phyloP scores from a whole-genome alignment of 2,113 vertebrate genomes.

The Zonotrichia leucophrys region DNA sequence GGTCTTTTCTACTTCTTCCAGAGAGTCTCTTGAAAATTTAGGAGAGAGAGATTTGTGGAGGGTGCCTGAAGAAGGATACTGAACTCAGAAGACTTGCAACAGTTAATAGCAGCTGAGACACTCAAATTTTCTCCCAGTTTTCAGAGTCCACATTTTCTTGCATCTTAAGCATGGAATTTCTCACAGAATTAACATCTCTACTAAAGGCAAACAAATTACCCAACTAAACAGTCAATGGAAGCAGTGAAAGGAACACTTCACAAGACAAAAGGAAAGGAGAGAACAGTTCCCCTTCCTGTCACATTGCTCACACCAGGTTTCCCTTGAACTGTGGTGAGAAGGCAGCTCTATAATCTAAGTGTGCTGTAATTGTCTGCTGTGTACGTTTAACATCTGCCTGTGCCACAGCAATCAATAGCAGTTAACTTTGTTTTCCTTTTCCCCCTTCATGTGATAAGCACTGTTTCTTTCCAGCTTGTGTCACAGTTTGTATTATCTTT shows the following conservation, averaged over 20 bases:
- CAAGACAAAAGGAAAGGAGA: neutral
- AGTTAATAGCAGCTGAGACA: neutral
- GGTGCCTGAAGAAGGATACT: neutral
- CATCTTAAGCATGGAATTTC: neutral
- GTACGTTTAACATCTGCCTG: neutral
- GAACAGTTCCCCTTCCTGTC: neutral
- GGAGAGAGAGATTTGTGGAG: neutral
- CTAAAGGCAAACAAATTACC: neutral
- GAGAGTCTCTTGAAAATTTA: neutral
- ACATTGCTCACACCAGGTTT: neutral
- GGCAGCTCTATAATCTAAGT: neutral
- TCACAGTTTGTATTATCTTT: neutral
- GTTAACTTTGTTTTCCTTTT: neutral
- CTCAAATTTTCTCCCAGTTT: neutral
- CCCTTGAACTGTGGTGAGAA: neutral
- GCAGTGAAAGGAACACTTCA: neutral
- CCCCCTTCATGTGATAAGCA: neutral
- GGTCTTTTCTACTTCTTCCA: neutral
- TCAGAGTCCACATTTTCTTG: neutral
- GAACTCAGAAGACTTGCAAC: neutral
- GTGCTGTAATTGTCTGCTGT: neutral
- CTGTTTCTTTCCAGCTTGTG: neutral
- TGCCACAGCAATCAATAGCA: neutral
- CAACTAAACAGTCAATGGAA: neutral
- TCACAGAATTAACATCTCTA: neutral